Evolutionary conservation across 1,140 invertebrate species (phyloP).

Genomic region (Temnothorax curvispinosus): DNA sequence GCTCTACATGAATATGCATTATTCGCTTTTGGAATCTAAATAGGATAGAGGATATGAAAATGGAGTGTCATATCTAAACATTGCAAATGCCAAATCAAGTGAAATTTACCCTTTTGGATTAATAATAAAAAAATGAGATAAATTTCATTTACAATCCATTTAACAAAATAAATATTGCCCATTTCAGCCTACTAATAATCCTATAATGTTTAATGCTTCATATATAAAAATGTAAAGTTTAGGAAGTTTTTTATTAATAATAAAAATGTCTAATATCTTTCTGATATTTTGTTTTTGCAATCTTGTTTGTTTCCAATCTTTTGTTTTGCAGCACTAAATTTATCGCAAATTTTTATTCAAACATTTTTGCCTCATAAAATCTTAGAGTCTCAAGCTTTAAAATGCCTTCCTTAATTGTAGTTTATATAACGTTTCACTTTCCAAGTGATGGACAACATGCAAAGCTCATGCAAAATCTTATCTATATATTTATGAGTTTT

Average conservation of each 20-base stretch:
- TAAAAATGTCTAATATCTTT: not conserved
- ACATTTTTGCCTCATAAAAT: not conserved
- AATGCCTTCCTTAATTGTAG: not conserved
- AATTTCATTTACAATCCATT: not conserved
- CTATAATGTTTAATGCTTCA: too few species aligned
- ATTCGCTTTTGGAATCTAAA: conserved; percentile 1
- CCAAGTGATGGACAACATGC: not conserved
- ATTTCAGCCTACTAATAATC: not conserved
- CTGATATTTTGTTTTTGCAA: not conserved
- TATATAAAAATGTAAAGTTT: not conserved
- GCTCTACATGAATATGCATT: conserved; percentile 21
- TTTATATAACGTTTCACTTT: not conserved
- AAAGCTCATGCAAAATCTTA: not conserved
- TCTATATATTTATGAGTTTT: not conserved
- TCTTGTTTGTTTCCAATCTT: not conserved
- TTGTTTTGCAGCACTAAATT: not conserved
- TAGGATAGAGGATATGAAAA: not conserved
- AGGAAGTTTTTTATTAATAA: not conserved
- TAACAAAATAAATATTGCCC: not conserved
- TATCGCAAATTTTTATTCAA: not conserved
- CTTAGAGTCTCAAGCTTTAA: not conserved
- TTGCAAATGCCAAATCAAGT: not conserved
- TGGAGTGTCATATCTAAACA: not conserved
- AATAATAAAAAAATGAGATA: not conserved
- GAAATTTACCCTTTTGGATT: not conserved